These are phyloP conservation scores for Halichondria panicea DNA, from an alignment of 37 sponge, comb jelly and placozoan genomes.

Conservation along the genomic window DNA sequence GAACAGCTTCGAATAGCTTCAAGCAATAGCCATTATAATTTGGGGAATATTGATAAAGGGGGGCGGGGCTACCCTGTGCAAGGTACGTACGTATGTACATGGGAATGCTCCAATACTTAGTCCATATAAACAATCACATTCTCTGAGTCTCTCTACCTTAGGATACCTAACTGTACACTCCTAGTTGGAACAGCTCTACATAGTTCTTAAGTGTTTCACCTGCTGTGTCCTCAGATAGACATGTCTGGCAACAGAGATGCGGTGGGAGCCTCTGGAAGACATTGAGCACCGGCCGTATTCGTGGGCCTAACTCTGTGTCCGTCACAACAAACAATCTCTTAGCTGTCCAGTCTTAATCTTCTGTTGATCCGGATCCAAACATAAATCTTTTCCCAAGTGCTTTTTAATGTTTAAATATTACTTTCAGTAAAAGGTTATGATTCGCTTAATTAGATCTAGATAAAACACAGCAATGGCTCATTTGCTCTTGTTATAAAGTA, in stretches of 20 bases:
- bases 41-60: not conserved
- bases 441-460: slow-evolving; percentile 6
- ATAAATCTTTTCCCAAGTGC: not conserved
- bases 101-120: too few relatives aligned
- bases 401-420: not conserved
- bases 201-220: slow-evolving; percentile 23
- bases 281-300: too few relatives aligned
- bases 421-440: not conserved
- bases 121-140: too few relatives aligned
- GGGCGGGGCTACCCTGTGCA: too few relatives aligned
- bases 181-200: not conserved
- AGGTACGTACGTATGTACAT: too few relatives aligned
- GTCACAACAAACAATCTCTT: too few relatives aligned
- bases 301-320: too few relatives aligned
- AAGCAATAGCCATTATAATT: not conserved
- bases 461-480: not conserved
- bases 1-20: not conserved
- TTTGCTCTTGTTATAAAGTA: not conserved
- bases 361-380: too few relatives aligned
- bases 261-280: slow-evolving; percentile 8
- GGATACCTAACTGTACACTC: too few relatives aligned
- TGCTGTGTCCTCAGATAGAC: slow-evolving; percentile 59
- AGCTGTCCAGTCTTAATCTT: too few relatives aligned
- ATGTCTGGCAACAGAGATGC: slow-evolving; percentile 28
- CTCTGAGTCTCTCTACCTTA: too few relatives aligned